Evolutionary conservation across 37 sponge, comb jelly and placozoan genomes (phyloP).

Genomic region (Ianthella basta): DNA sequence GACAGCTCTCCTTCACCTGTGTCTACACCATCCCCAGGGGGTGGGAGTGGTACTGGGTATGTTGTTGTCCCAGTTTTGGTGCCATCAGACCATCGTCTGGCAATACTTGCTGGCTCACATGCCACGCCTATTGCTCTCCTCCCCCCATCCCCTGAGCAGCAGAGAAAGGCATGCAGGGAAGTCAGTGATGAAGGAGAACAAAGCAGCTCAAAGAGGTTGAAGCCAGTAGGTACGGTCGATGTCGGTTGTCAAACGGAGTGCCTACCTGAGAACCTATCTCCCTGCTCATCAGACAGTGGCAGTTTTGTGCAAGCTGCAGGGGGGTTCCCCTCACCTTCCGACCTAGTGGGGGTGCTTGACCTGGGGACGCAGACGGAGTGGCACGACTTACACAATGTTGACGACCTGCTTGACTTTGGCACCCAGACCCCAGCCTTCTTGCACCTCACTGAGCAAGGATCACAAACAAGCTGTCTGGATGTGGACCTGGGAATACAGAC

Average conservation of each 20-base stretch:
- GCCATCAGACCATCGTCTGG: neutral
- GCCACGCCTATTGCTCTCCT: neutral
- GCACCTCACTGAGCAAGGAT: neutral
- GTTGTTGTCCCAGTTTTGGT: conserved; percentile 26
- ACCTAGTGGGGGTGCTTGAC: neutral
- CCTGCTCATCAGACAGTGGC: no score
- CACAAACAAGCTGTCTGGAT: neutral
- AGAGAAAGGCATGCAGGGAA: neutral
- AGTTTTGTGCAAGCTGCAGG: conserved; percentile 1
- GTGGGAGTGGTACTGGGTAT: neutral
- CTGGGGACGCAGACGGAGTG: conserved; percentile 24
- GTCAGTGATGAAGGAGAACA: neutral
- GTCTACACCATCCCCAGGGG: no score
- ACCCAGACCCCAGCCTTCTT: conserved; percentile 5
- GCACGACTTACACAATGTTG: neutral
- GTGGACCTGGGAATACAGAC: neutral
- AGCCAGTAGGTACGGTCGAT: neutral
- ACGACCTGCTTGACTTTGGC: conserved; percentile 28
- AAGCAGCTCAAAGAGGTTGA: no score
- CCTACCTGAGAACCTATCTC: no score
- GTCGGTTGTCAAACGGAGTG: neutral
- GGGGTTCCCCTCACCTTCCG: neutral
- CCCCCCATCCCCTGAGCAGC: neutral
- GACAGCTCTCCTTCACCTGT: no score
- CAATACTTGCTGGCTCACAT: neutral